phyloP scores from a whole-genome alignment of 1,140 invertebrate genomes.

The Leptopilina clavipes region DNA sequence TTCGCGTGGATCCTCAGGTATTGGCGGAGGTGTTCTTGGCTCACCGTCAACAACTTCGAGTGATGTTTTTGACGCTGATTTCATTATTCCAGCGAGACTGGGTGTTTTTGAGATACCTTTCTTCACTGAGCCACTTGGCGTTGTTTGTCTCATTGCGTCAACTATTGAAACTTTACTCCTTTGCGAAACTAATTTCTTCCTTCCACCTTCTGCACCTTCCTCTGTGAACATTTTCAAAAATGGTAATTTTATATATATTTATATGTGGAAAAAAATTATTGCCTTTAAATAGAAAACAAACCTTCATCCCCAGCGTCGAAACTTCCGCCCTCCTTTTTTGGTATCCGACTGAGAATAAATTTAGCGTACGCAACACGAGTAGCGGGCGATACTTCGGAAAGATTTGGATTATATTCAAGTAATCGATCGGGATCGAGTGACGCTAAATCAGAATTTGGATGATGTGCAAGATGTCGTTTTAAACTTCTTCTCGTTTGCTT shows the following conservation, averaged over 20 bases:
- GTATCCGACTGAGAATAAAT: slow-evolving; percentile 83
- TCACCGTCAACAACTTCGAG: slow-evolving; percentile 52
- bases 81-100: slow-evolving; percentile 51
- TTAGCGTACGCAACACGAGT: slow-evolving; percentile 89
- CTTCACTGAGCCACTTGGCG: slow-evolving; percentile 43
- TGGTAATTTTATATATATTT: neutral
- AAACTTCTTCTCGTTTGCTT: slow-evolving; percentile 82
- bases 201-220: slow-evolving; percentile 25
- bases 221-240: slow-evolving; percentile 1
- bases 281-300: too few species aligned
- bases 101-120: slow-evolving; percentile 48
- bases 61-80: slow-evolving; percentile 39
- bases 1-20: slow-evolving; percentile 64
- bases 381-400: slow-evolving; percentile 82
- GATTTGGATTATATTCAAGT: slow-evolving; percentile 87
- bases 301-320: slow-evolving; percentile 30
- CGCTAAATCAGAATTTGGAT: slow-evolving; percentile 76
- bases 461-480: slow-evolving; percentile 78
- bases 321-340: slow-evolving; percentile 38
- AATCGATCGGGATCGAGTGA: slow-evolving; percentile 80
- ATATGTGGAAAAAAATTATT: neutral
- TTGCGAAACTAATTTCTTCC: slow-evolving; percentile 18
- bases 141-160: slow-evolving; percentile 39
- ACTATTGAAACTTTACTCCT: slow-evolving; percentile 51
- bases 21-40: slow-evolving; percentile 63